A percentile compares a stretch with the other conserved stretches of the same genome.
Evolutionary conservation across 1,140 invertebrate species (phyloP).

Genomic region (Euura lappo): DNA sequence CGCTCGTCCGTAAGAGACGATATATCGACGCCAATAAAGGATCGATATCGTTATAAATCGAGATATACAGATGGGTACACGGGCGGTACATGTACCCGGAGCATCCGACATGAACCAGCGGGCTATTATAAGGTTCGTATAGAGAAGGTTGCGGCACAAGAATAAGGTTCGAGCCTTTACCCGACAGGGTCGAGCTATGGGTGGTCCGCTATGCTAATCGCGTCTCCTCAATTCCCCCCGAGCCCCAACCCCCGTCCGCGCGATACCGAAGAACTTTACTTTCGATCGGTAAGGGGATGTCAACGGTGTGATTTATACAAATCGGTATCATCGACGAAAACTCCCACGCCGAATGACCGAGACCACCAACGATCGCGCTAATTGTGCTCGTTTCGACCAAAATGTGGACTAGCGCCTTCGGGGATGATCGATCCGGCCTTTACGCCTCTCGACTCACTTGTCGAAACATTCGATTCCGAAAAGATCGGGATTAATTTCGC

Average conservation of each 20-base stretch:
- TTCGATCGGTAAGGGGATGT: background rate
- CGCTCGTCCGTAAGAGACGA: background rate
- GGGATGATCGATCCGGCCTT: background rate
- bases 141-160: constrained; percentile 30
- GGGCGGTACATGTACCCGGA: constrained; percentile 52
- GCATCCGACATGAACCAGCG: constrained; percentile 51
- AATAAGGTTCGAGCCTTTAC: background rate
- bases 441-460: background rate
- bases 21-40: constrained; percentile 56
- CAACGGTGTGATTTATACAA: background rate
- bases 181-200: constrained; percentile 53
- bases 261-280: background rate
- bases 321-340: background rate
- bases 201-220: constrained; percentile 53
- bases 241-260: background rate
- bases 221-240: constrained; percentile 13
- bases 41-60: constrained; percentile 60
- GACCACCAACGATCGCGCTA: background rate
- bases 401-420: too few relatives aligned
- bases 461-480: background rate
- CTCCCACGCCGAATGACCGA: background rate
- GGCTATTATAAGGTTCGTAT: constrained; percentile 49
- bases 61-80: constrained; percentile 58
- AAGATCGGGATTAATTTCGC: background rate
- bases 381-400: too few relatives aligned